A percentile compares a stretch with the other conserved stretches of the same genome.
Conservation (phyloP, 2,797 vertebrate species). For the Allobates femoralis region DNA sequence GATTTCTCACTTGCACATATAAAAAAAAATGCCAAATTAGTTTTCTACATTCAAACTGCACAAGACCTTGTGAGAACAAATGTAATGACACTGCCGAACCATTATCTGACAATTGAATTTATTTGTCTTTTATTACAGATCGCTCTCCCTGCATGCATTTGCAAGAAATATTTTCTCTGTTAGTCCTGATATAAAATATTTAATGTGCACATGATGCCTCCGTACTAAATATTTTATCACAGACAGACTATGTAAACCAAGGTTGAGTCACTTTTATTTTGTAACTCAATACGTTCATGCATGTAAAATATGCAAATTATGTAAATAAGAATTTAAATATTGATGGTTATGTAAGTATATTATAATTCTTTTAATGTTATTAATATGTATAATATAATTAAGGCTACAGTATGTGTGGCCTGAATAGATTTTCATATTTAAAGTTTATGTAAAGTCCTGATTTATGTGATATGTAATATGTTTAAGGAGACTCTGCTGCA, state of each 20-base stretch:
- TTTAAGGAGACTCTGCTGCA: too few species aligned
- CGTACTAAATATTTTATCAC: conserved; percentile 53
- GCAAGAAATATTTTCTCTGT: conserved; percentile 51
- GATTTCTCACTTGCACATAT: neutral
- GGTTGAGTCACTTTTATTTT: conserved; percentile 55
- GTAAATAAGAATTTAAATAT: conserved; percentile 44
- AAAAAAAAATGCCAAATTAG: conserved; percentile 22
- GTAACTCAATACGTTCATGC: neutral
- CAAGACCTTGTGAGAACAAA: conserved; percentile 49
- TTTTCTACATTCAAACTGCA: conserved; percentile 22
- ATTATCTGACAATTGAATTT: conserved; percentile 55
- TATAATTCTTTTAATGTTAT: neutral
- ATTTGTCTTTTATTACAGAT: conserved; percentile 54
- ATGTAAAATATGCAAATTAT: conserved; percentile 39
- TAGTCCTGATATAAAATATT: conserved; percentile 60
- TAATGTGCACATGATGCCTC: conserved; percentile 56
- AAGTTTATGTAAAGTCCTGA: too few species aligned
- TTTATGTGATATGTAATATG: too few species aligned
- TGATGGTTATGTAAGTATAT: neutral
- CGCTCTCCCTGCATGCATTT: conserved; percentile 33
- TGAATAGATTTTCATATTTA: neutral
- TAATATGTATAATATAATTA: conserved; percentile 35
- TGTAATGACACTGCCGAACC: conserved; percentile 49
- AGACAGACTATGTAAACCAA: conserved; percentile 51
- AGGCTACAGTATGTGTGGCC: too few species aligned